These are phyloP conservation scores for Eulemur mongoz DNA, from an alignment of 2,797 vertebrate genomes.

Conservation along the genomic window DNA sequence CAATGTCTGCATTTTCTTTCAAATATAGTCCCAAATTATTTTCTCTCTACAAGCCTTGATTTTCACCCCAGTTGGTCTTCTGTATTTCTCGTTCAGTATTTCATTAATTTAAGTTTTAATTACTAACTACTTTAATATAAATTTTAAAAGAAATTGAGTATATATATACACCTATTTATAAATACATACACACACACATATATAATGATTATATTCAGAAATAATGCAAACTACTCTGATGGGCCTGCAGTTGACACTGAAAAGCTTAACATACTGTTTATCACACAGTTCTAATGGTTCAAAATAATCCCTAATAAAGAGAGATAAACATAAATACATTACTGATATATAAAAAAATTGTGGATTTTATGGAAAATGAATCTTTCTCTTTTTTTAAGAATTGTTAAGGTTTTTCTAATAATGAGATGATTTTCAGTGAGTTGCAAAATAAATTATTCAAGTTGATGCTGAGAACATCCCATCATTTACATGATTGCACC, in stretches of 20 bases:
- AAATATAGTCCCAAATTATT: not conserved
- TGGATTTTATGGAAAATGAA: not conserved
- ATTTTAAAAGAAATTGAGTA: not conserved
- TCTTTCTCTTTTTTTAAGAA: not conserved
- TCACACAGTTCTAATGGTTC: not conserved
- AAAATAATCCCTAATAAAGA: conserved; percentile 13
- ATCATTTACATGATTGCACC: conserved; percentile 57
- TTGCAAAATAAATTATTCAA: conserved; percentile 48
- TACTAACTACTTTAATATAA: not conserved
- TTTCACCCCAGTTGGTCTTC: not conserved
- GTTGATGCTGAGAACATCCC: not conserved
- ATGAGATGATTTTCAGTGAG: conserved; percentile 1
- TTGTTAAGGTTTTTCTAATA: not conserved
- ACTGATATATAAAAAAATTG: not conserved
- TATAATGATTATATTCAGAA: not conserved
- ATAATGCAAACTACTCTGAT: not conserved
- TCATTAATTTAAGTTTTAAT: not conserved
- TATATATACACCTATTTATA: not conserved
- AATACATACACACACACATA: not conserved
- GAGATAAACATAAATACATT: not conserved
- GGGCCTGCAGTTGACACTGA: not conserved
- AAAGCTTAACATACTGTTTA: not conserved
- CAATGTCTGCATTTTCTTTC: not conserved
- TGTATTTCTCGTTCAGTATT: not conserved
- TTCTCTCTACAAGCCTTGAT: not conserved